Evolutionary conservation across 2,888 invertebrate genomes (phyloP).

Genomic region (Cosmia trapezina): DNA sequence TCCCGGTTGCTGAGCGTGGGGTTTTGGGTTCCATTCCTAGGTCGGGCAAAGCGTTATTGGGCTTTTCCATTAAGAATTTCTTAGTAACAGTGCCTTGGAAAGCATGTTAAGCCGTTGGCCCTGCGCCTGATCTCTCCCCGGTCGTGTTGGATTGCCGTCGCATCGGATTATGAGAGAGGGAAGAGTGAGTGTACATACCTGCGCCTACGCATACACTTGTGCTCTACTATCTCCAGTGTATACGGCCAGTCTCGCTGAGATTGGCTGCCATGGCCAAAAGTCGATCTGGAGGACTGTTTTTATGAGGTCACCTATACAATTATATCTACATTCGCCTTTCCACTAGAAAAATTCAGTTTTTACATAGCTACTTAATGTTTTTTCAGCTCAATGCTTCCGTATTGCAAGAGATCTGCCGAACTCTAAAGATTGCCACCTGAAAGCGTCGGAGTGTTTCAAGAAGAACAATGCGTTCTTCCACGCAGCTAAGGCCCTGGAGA

Average conservation of each 20-base stretch:
- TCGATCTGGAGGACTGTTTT: not conserved
- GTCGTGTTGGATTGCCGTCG: too few relatives aligned
- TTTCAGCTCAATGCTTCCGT: slow-evolving; percentile 97
- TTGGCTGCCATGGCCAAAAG: not conserved
- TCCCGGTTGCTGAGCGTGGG: not conserved
- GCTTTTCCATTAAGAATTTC: not conserved
- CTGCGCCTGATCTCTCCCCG: not conserved
- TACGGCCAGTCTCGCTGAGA: not conserved
- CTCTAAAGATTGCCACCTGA: slow-evolving; percentile 95
- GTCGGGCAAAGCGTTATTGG: too few relatives aligned
- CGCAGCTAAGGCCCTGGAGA: slow-evolving; percentile 97
- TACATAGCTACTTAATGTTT: slow-evolving; percentile 22
- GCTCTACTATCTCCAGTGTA: not conserved
- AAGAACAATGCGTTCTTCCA: slow-evolving; percentile 96
- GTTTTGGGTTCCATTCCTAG: not conserved
- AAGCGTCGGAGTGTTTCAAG: slow-evolving; percentile 96
- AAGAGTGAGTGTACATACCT: too few relatives aligned
- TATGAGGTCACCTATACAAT: not conserved
- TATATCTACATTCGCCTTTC: too few relatives aligned
- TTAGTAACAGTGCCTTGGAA: not conserved
- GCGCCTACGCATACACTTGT: not conserved
- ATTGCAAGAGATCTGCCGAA: slow-evolving; percentile 95
- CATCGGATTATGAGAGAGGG: not conserved
- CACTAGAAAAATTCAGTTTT: not conserved
- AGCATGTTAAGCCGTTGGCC: not conserved